phyloP scores from a whole-genome alignment of 2,797 vertebrate genomes.

The Mormyrops boulengeri region DNA sequence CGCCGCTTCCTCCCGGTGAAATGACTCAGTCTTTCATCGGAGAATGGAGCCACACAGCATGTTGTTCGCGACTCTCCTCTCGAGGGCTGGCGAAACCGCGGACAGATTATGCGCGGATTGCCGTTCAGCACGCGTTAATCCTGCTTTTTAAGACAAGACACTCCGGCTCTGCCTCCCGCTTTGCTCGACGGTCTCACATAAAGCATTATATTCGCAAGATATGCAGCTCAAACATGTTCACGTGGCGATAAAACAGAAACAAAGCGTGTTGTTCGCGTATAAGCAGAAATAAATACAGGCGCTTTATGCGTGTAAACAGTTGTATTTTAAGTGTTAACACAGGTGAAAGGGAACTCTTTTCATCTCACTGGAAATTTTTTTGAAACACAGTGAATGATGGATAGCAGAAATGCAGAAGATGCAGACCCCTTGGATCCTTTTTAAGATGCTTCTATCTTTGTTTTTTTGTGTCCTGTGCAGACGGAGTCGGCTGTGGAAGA shows the following conservation, averaged over 20 bases:
- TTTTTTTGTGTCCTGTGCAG: background rate
- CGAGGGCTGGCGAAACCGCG: background rate
- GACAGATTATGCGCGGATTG: background rate
- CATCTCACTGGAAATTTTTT: background rate
- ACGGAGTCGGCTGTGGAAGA: constrained; percentile 31
- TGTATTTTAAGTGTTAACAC: background rate
- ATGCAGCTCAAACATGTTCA: background rate
- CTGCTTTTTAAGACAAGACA: constrained; percentile 7
- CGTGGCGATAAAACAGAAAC: background rate
- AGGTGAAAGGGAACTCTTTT: constrained; percentile 1
- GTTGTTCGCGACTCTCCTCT: background rate
- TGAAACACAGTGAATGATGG: background rate
- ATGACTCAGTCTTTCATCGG: background rate
- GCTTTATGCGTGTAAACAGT: background rate
- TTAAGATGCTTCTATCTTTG: background rate
- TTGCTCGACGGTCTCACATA: background rate
- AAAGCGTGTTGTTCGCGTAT: background rate
- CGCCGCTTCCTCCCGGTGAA: background rate
- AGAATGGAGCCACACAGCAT: background rate
- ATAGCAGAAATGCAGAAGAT: background rate
- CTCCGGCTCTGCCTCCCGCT: background rate
- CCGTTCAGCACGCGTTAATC: background rate
- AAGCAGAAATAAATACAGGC: background rate
- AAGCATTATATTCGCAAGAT: background rate
- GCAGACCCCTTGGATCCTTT: constrained; percentile 5